These are phyloP conservation scores for Galeopterus variegatus DNA, from an alignment of 2,113 vertebrate species.

Conservation along the genomic window DNA sequence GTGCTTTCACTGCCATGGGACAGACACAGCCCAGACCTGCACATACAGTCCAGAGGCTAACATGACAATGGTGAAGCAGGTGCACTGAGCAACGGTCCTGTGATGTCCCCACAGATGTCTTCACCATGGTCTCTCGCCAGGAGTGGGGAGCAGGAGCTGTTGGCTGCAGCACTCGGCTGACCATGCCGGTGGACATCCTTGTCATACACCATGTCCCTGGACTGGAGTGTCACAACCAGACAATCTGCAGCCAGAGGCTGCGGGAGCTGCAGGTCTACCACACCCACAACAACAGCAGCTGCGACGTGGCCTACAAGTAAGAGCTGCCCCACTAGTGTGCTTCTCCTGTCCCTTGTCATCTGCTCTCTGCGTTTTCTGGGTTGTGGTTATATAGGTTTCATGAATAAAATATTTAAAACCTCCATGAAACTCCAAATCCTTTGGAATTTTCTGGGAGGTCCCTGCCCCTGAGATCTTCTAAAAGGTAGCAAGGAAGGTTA, in stretches of 20 bases:
- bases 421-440: not conserved
- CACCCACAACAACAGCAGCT: slow-evolving; percentile 1
- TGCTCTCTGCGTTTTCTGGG: not conserved
- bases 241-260: slow-evolving; percentile 41
- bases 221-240: slow-evolving; percentile 48
- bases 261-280: slow-evolving; percentile 61
- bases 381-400: not conserved
- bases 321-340: not conserved
- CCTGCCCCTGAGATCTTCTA: not conserved
- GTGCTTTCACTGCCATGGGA: accelerated
- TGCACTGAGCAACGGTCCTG: accelerated
- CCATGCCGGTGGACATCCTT: slow-evolving; percentile 5
- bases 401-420: not conserved
- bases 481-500: not conserved
- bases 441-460: not conserved
- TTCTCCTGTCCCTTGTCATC: not conserved
- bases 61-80: accelerated
- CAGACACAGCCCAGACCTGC: too few relatives aligned
- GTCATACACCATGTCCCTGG: slow-evolving; percentile 65
- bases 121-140: slow-evolving; percentile 11
- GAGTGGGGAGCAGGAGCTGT: slow-evolving; percentile 55
- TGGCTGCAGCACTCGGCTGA: slow-evolving; percentile 50
- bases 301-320: slow-evolving; percentile 82
- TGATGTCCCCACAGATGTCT: not conserved
- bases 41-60: not conserved